Evolutionary conservation across 2,797 vertebrate genomes (phyloP).

Genomic region (Hypotaenidia philippensis): DNA sequence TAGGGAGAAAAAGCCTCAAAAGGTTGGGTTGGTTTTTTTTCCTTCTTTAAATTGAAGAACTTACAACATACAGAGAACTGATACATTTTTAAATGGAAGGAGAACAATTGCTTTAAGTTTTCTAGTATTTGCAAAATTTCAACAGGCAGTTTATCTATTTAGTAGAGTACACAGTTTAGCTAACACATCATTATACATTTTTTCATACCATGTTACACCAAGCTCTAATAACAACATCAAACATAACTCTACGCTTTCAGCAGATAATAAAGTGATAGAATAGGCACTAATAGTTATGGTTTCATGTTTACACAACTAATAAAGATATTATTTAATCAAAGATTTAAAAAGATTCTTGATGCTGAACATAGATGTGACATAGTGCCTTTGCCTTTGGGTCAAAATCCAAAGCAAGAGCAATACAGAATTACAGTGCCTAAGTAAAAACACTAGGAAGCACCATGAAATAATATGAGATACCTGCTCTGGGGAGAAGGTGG

Average conservation of each 20-base stretch:
- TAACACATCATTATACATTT: background rate
- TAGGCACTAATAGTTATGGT: background rate
- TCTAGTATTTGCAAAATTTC: background rate
- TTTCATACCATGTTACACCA: background rate
- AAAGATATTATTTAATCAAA: background rate
- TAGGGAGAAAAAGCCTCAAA: accelerated
- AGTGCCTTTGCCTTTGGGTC: background rate
- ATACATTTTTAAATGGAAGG: background rate
- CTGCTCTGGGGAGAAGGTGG: background rate
- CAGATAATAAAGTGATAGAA: conserved; percentile 1
- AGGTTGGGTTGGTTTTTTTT: background rate
- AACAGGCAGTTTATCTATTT: background rate
- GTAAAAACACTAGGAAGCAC: background rate
- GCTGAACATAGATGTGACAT: background rate
- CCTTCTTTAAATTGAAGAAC: background rate
- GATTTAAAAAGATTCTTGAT: background rate
- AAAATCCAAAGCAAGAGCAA: background rate
- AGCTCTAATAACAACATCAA: background rate
- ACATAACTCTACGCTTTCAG: background rate
- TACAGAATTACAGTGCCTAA: background rate
- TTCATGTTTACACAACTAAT: background rate
- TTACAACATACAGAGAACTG: background rate
- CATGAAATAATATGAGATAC: background rate
- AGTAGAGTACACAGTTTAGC: background rate
- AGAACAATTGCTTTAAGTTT: background rate